A percentile compares a stretch with the other conserved stretches of the same genome.
These are phyloP conservation scores for Drosophila trapezifrons DNA, from an alignment of 1,140 invertebrate species.

Conservation along the genomic window DNA sequence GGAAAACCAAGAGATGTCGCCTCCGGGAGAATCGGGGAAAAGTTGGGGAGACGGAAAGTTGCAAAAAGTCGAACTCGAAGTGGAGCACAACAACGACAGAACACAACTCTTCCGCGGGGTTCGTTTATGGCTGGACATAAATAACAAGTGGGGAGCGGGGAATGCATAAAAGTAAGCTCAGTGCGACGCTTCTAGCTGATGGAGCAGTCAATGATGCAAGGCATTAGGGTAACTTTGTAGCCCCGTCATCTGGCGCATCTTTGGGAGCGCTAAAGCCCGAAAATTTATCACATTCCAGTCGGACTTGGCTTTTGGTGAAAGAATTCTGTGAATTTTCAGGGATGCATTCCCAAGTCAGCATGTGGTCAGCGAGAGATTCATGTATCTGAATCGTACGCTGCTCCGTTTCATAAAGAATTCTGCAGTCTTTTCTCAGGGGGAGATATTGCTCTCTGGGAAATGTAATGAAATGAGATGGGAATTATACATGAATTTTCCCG, in stretches of 20 bases:
- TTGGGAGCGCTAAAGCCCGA: background rate
- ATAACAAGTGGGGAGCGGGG: slow-evolving; percentile 25
- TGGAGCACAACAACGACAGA: slow-evolving; percentile 19
- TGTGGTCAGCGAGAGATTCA: no score
- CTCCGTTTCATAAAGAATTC: no score
- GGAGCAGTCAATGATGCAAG: slow-evolving; percentile 28
- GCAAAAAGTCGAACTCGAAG: slow-evolving; percentile 6
- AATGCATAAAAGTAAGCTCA: slow-evolving; percentile 38
- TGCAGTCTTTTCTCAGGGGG: no score
- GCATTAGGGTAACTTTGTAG: slow-evolving; percentile 11
- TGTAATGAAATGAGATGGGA: no score
- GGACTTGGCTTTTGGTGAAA: no score
- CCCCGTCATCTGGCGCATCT: background rate
- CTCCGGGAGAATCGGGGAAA: slow-evolving; percentile 11
- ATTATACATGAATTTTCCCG: no score
- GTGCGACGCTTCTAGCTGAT: slow-evolving; percentile 20
- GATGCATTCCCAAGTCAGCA: no score
- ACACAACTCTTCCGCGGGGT: slow-evolving; percentile 13
- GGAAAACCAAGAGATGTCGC: slow-evolving; percentile 13
- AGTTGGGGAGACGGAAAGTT: slow-evolving; percentile 13
- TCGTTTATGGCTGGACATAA: slow-evolving; percentile 45
- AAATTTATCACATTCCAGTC: slow-evolving; percentile 2
- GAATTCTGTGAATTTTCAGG: no score
- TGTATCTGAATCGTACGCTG: no score
- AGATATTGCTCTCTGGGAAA: no score